These are phyloP conservation scores for Dysidea cf. avara DNA, from an alignment of 37 sponge, comb jelly and placozoan genomes.

Conservation along the genomic window DNA sequence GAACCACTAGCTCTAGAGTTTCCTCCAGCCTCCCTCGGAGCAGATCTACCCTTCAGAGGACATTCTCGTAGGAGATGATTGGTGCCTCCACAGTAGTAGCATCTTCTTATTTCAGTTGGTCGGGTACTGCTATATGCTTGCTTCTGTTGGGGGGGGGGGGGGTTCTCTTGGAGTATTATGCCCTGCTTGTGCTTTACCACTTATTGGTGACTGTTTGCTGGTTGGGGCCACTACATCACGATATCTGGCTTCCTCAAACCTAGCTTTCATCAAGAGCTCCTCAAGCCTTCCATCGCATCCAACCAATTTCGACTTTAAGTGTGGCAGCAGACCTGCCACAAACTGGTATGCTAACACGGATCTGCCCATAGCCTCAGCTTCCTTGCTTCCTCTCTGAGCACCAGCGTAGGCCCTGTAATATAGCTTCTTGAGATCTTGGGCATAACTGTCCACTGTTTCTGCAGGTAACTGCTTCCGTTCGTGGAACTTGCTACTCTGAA, in stretches of 20 bases:
- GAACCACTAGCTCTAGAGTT: too few species aligned
- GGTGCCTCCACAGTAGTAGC: too few species aligned
- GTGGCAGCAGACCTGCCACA: slow-evolving; percentile 15
- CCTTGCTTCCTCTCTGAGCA: background rate
- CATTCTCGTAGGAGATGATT: too few species aligned
- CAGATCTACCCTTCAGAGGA: too few species aligned
- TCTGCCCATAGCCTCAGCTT: slow-evolving; percentile 33
- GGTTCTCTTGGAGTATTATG: background rate
- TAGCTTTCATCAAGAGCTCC: slow-evolving; percentile 13
- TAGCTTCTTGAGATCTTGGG: slow-evolving; percentile 33
- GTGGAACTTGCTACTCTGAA: slow-evolving; percentile 40
- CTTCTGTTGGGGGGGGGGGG: too few species aligned
- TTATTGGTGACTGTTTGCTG: background rate
- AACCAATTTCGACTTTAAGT: slow-evolving; percentile 14
- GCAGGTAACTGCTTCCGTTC: slow-evolving; percentile 11
- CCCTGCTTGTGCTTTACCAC: background rate
- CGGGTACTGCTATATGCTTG: too few species aligned
- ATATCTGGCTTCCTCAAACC: slow-evolving; percentile 37
- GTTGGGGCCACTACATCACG: too few species aligned
- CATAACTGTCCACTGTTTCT: slow-evolving; percentile 30
- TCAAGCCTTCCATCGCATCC: slow-evolving; percentile 21
- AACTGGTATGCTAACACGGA: slow-evolving; percentile 34
- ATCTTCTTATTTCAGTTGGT: too few species aligned
- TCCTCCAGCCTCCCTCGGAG: too few species aligned
- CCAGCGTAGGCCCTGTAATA: slow-evolving; percentile 25